phyloP scores from a whole-genome alignment of 2,113 vertebrate species.

The Diadophis punctatus region DNA sequence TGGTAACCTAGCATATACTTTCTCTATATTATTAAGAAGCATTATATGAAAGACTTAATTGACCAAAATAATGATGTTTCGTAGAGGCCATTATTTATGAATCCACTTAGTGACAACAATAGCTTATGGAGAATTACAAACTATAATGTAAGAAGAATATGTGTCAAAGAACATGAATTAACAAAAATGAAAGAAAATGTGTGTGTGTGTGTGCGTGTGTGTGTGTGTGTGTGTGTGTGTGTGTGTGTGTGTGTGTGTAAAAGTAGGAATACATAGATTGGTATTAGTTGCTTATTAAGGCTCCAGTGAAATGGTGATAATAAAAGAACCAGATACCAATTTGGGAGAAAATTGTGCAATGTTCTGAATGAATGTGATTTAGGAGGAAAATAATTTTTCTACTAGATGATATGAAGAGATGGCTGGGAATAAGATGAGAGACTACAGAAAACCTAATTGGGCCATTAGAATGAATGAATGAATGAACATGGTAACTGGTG shows the following conservation, averaged over 20 bases:
- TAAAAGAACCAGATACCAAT: background rate
- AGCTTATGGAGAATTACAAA: background rate
- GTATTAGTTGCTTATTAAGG: background rate
- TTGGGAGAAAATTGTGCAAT: background rate
- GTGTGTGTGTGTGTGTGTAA: background rate
- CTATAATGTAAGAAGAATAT: background rate
- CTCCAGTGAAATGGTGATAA: background rate
- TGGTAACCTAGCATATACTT: background rate
- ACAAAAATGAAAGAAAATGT: background rate
- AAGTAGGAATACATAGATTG: background rate
- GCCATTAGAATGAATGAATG: background rate
- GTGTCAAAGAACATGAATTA: background rate
- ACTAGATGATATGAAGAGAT: background rate
- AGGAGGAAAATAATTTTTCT: background rate
- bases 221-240: background rate
- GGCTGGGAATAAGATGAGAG: background rate
- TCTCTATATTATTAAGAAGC: background rate
- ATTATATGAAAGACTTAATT: background rate
- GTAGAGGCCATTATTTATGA: background rate
- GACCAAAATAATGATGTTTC: background rate
- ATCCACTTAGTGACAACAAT: background rate
- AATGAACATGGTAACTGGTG: background rate
- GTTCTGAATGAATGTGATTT: background rate
- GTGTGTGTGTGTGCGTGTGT: background rate
- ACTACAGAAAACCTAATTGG: background rate